Evolutionary conservation across 92 coral and sea anemone species (phyloP).

Genomic region (Bergia puertoricense): DNA sequence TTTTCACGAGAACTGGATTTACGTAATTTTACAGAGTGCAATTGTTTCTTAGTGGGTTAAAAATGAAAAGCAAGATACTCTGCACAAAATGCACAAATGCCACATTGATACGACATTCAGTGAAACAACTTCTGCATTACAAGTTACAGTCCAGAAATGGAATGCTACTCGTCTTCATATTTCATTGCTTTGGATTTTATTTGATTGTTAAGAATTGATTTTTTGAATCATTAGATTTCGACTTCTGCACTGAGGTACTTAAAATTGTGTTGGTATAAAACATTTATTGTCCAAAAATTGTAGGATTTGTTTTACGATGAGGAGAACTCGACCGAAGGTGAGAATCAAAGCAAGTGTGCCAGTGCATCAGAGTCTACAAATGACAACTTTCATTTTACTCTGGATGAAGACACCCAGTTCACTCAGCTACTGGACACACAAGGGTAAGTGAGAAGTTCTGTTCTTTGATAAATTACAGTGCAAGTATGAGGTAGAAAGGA

Average conservation of each 20-base stretch:
- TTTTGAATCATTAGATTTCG: background rate
- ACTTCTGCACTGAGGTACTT: background rate
- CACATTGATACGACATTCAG: too few species aligned
- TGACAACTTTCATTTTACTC: constrained; percentile 78
- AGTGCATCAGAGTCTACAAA: constrained; percentile 49
- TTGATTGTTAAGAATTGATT: background rate
- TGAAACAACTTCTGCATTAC: too few species aligned
- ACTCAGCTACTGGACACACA: constrained; percentile 95
- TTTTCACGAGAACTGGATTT: too few species aligned
- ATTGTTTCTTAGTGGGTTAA: too few species aligned
- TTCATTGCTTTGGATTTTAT: too few species aligned
- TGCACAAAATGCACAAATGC: too few species aligned
- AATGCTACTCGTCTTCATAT: too few species aligned
- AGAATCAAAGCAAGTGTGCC: constrained; percentile 40
- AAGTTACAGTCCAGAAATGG: too few species aligned
- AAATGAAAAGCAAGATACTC: too few species aligned
- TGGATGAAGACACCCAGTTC: constrained; percentile 98
- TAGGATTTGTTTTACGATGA: constrained; percentile 90
- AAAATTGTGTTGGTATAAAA: too few species aligned
- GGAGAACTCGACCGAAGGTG: constrained; percentile 46
- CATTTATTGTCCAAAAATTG: background rate
- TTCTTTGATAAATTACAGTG: background rate
- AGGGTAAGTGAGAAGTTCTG: constrained; percentile 60
- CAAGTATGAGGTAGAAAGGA: background rate
- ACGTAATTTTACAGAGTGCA: too few species aligned